A percentile compares a stretch with the other conserved stretches of the same genome.
These are phyloP conservation scores for Villa cingulata DNA, from an alignment of 2,888 invertebrate species.

Conservation along the genomic window DNA sequence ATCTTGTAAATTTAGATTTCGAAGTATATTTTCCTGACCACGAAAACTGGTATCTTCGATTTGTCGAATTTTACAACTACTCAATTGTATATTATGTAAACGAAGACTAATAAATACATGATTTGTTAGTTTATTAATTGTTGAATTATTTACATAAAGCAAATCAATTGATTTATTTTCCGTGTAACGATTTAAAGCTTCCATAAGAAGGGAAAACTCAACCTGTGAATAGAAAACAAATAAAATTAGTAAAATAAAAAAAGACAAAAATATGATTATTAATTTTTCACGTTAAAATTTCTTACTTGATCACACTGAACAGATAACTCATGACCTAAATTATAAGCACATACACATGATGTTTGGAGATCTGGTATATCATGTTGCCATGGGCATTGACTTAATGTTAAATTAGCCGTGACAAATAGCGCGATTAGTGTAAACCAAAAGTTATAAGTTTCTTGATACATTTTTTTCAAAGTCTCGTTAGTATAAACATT, in stretches of 20 bases:
- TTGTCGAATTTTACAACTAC: conserved; percentile 60
- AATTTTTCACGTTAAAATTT: background rate
- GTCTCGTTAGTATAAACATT: background rate
- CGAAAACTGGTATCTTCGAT: conserved; percentile 63
- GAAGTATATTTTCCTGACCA: conserved; percentile 68
- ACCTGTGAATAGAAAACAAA: conserved; percentile 38
- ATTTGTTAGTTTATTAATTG: conserved; percentile 52
- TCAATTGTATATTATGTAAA: conserved; percentile 72
- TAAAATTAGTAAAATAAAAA: background rate
- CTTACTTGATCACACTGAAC: conserved; percentile 75
- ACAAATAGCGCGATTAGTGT: conserved; percentile 12
- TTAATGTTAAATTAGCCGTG: conserved; percentile 27
- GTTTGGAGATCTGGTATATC: conserved; percentile 61
- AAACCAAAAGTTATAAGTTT: conserved; percentile 7
- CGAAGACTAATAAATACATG: conserved; percentile 54
- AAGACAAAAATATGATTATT: background rate
- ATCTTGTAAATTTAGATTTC: conserved; percentile 74
- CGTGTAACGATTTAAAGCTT: conserved; percentile 56
- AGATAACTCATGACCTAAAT: conserved; percentile 69
- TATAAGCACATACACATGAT: conserved; percentile 78
- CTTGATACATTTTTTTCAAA: conserved; percentile 4
- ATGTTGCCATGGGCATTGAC: conserved; percentile 76
- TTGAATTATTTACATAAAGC: conserved; percentile 79
- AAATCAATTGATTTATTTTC: conserved; percentile 59
- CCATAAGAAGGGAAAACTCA: conserved; percentile 59